Evolutionary conservation across 2,888 invertebrate genomes (phyloP).

Genomic region (Xestia rhomboidea): DNA sequence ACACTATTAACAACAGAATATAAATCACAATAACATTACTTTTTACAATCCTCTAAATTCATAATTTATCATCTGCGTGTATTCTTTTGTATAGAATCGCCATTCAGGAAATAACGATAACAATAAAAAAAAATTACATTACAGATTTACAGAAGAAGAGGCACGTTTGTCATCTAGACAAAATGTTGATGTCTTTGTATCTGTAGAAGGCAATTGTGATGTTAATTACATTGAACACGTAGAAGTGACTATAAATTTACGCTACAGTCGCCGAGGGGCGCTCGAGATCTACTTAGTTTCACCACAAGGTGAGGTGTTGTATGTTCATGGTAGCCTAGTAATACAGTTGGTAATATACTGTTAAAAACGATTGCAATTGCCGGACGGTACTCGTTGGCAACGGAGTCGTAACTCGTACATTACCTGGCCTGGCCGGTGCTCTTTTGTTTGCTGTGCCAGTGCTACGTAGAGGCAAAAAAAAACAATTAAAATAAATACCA

Average conservation of each 20-base stretch:
- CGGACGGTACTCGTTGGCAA: constrained; percentile 20
- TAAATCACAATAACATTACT: not conserved
- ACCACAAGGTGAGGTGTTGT: constrained; percentile 91
- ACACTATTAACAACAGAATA: not conserved
- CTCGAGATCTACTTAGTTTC: constrained; percentile 94
- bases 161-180: constrained; percentile 72
- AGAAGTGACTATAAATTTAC: constrained; percentile 93
- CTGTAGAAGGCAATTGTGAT: constrained; percentile 89
- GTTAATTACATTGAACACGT: constrained; percentile 96
- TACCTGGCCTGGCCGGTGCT: not conserved
- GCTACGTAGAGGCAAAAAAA: not conserved
- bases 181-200: constrained; percentile 82
- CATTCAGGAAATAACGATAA: constrained; percentile 1
- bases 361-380: constrained; percentile 50
- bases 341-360: constrained; percentile 68
- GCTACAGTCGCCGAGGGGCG: constrained; percentile 94
- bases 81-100: not conserved
- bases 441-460: not conserved
- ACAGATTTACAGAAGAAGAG: constrained; percentile 56
- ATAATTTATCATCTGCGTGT: not conserved
- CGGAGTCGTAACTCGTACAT: not conserved
- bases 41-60: not conserved
- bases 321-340: constrained; percentile 72
- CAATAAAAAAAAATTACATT: constrained; percentile 13
- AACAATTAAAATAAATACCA: not conserved